phyloP scores from a whole-genome alignment of 2,113 vertebrate genomes.

The Notiomystis cincta region DNA sequence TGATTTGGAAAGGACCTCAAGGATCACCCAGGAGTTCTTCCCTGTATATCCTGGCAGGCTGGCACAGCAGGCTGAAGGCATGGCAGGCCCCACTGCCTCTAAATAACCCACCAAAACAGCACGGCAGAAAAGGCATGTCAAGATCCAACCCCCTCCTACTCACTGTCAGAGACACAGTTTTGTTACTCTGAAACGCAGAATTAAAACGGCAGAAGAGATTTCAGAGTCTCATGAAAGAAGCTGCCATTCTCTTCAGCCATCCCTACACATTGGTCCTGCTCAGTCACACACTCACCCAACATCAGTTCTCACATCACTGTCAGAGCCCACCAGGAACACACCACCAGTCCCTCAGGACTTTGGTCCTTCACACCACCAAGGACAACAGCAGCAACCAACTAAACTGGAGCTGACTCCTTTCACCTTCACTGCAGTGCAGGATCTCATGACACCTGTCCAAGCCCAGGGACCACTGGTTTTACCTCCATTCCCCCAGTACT shows the following conservation, averaged over 20 bases:
- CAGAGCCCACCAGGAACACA: background rate
- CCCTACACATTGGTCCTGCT: background rate
- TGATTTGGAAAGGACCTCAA: background rate
- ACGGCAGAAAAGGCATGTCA: background rate
- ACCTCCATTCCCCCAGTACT: background rate
- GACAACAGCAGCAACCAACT: background rate
- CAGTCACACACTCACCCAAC: accelerated
- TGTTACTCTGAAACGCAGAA: background rate
- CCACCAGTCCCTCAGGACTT: background rate
- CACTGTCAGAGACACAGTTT: background rate
- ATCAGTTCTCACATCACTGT: accelerated
- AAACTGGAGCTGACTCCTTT: background rate
- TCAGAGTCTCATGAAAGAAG: background rate
- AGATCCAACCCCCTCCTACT: background rate
- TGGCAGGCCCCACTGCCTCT: background rate
- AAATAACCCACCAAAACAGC: background rate
- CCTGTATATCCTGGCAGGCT: background rate
- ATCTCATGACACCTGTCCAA: background rate
- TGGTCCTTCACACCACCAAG: background rate
- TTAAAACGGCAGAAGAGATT: background rate
- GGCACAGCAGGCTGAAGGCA: background rate
- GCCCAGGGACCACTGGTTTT: background rate
- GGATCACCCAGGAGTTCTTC: background rate
- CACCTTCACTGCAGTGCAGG: too few species aligned
- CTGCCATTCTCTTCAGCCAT: background rate